Conservation (phyloP, 2,888 invertebrate genomes). For the Prosapia bicincta region DNA sequence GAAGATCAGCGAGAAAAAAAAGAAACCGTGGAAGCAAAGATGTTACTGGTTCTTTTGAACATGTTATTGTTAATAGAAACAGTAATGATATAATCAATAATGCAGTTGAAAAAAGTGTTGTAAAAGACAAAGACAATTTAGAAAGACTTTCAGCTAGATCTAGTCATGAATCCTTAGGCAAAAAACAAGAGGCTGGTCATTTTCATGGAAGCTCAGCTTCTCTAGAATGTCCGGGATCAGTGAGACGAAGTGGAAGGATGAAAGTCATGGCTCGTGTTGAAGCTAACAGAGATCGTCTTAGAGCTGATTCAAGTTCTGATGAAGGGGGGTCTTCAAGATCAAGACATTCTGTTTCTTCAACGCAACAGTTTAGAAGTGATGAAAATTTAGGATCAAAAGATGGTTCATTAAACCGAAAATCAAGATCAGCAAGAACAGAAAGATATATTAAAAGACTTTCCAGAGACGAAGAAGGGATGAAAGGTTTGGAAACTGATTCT, state of each 20-base stretch:
- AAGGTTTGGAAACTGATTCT: slow-evolving; percentile 46
- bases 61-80: slow-evolving; percentile 17
- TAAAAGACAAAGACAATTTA: slow-evolving; percentile 7
- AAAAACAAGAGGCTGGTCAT: background rate
- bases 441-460: slow-evolving; percentile 73
- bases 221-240: slow-evolving; percentile 15
- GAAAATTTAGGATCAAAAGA: slow-evolving; percentile 26
- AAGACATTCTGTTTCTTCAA: slow-evolving; percentile 62
- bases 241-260: slow-evolving; percentile 7
- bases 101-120: background rate
- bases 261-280: slow-evolving; percentile 61
- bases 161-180: slow-evolving; percentile 12
- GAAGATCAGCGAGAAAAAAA: slow-evolving; percentile 34
- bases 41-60: slow-evolving; percentile 36
- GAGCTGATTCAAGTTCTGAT: slow-evolving; percentile 65
- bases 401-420: slow-evolving; percentile 63
- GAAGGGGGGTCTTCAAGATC: slow-evolving; percentile 59
- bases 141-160: background rate
- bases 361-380: slow-evolving; percentile 62
- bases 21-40: slow-evolving; percentile 38
- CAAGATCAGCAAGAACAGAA: slow-evolving; percentile 73
- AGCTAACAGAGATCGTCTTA: slow-evolving; percentile 58
- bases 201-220: slow-evolving; percentile 17
- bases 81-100: background rate
- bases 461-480: slow-evolving; percentile 54